A percentile compares a stretch with the other conserved stretches of the same genome.
These are phyloP conservation scores for Fregetta grallaria DNA, from an alignment of 2,113 vertebrate species.

Conservation along the genomic window DNA sequence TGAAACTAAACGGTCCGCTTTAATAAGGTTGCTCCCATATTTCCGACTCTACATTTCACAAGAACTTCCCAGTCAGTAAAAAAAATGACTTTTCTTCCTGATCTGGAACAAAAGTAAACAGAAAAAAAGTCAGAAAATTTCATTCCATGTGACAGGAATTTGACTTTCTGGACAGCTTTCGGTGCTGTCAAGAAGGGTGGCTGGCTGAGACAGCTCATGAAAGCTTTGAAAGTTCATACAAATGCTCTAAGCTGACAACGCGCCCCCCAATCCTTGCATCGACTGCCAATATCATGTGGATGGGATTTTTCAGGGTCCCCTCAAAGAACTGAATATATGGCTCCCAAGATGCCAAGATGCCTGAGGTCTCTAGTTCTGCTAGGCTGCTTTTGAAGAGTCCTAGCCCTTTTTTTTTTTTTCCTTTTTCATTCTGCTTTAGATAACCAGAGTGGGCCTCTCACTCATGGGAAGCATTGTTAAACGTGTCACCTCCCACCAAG, in stretches of 20 bases:
- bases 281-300: neutral
- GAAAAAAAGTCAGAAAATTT: neutral
- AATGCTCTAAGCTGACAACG: neutral
- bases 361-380: neutral
- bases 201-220: neutral
- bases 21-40: accelerated
- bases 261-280: neutral
- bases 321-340: neutral
- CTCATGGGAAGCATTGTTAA: conserved; percentile 34
- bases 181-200: neutral
- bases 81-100: neutral
- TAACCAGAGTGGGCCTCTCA: neutral
- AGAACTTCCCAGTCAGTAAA: neutral
- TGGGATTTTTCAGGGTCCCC: neutral
- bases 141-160: neutral
- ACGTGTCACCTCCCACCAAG: conserved; percentile 40
- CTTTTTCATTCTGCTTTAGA: neutral
- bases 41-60: neutral
- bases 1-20: neutral
- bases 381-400: neutral
- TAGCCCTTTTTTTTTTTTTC: neutral
- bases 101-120: neutral
- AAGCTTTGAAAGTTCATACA: neutral
- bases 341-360: neutral
- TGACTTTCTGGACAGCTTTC: neutral